These are phyloP conservation scores for Acipenser transmontanus DNA, from an alignment of 2,797 vertebrate genomes.

Conservation along the genomic window DNA sequence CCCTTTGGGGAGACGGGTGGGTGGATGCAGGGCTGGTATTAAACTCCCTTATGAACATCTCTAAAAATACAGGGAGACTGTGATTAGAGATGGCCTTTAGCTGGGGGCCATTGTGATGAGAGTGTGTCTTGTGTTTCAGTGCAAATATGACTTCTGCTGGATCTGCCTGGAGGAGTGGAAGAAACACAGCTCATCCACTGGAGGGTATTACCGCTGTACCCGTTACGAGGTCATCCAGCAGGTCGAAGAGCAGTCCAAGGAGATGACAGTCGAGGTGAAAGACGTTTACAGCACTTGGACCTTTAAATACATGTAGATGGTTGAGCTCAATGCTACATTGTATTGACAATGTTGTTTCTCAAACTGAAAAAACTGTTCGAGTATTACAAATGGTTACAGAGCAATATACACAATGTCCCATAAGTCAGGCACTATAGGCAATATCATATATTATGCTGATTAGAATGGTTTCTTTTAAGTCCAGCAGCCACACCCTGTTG, in stretches of 20 bases:
- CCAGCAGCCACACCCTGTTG: too few species aligned
- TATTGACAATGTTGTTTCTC: neutral
- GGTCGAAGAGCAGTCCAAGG: constrained; percentile 94
- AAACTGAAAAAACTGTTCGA: neutral
- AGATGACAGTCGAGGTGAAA: constrained; percentile 93
- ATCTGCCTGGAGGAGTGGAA: constrained; percentile 99
- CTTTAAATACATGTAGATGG: constrained; percentile 2
- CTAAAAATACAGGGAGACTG: too few species aligned
- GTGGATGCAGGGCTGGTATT: neutral
- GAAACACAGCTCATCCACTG: constrained; percentile 97
- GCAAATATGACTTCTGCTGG: constrained; percentile 98
- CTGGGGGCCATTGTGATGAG: too few species aligned
- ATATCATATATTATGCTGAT: too few species aligned
- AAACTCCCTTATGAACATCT: neutral
- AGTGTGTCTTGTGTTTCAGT: constrained; percentile 50
- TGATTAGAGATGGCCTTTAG: too few species aligned
- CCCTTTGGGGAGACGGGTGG: neutral
- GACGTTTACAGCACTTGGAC: neutral
- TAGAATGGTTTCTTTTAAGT: too few species aligned
- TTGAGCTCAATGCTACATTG: neutral
- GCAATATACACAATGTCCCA: too few species aligned
- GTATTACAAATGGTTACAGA: too few species aligned
- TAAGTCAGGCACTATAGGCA: too few species aligned
- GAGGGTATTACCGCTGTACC: constrained; percentile 95
- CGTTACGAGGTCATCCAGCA: constrained; percentile 96